A percentile compares a stretch with the other conserved stretches of the same genome.
Conservation (phyloP, 2,113 vertebrate genomes). For the Rostratula benghalensis region DNA sequence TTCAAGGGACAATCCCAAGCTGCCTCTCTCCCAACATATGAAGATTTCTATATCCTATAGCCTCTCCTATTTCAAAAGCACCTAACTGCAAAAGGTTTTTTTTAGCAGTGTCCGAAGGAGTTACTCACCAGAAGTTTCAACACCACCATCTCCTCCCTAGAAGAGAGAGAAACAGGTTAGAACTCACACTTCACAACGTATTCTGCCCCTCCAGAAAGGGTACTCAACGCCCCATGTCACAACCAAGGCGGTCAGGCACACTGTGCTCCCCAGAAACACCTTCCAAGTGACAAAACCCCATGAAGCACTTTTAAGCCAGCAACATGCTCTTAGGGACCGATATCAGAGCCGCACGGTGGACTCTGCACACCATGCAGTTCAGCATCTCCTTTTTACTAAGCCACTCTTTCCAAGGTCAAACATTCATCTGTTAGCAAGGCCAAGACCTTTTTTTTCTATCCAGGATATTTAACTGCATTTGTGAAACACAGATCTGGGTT, state of each 20-base stretch:
- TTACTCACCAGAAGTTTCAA: conserved; percentile 67
- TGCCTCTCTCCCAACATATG: background rate
- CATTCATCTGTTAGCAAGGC: background rate
- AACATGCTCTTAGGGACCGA: background rate
- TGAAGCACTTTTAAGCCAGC: background rate
- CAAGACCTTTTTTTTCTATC: background rate
- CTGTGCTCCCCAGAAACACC: background rate
- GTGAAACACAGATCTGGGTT: background rate
- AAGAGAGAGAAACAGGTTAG: conserved; percentile 32
- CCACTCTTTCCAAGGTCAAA: background rate
- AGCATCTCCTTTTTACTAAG: background rate
- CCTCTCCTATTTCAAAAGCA: background rate
- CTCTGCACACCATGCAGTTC: background rate
- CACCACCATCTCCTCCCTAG: conserved; percentile 57
- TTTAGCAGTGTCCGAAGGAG: background rate
- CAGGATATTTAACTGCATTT: background rate
- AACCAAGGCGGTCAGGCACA: accelerated
- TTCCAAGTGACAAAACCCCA: background rate
- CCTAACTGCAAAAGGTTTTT: background rate
- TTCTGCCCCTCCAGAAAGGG: background rate
- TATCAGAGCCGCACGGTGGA: background rate
- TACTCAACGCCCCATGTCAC: accelerated
- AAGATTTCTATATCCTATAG: background rate
- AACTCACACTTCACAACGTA: background rate
- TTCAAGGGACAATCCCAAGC: background rate